A percentile compares a stretch with the other conserved stretches of the same genome.
phyloP scores from a whole-genome alignment of 2,797 vertebrate species.

The Falco concolor region DNA sequence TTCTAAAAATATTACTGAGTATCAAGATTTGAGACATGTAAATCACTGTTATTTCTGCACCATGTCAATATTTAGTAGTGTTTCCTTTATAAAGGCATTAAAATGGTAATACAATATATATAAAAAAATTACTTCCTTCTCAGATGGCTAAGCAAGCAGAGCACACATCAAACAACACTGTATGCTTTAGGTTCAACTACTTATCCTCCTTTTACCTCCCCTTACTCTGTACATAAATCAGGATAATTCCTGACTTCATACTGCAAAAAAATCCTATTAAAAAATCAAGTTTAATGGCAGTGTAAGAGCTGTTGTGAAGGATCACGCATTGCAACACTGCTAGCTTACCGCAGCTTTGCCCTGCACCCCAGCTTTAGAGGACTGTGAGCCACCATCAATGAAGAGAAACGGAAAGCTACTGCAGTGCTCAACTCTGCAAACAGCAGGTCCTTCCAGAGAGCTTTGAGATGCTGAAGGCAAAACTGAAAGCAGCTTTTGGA shows the following conservation, averaged over 20 bases:
- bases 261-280: not conserved
- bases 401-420: not conserved
- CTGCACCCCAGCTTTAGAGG: not conserved
- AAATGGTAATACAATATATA: not conserved
- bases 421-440: not conserved
- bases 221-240: not conserved
- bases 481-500: not conserved
- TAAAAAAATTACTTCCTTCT: not conserved
- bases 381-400: not conserved
- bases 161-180: not conserved
- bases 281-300: not conserved
- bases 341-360: not conserved
- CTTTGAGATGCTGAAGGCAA: not conserved
- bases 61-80: not conserved
- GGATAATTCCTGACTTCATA: not conserved
- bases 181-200: not conserved
- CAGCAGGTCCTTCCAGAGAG: not conserved
- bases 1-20: not conserved
- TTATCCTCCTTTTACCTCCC: not conserved
- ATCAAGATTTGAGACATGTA: not conserved
- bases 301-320: not conserved
- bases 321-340: accelerated
- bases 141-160: not conserved
- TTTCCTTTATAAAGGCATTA: not conserved
- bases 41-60: not conserved